Base-by-base conservation (phyloP, 2,113 vertebrate genomes). In the Ardeotis arabs region DNA sequence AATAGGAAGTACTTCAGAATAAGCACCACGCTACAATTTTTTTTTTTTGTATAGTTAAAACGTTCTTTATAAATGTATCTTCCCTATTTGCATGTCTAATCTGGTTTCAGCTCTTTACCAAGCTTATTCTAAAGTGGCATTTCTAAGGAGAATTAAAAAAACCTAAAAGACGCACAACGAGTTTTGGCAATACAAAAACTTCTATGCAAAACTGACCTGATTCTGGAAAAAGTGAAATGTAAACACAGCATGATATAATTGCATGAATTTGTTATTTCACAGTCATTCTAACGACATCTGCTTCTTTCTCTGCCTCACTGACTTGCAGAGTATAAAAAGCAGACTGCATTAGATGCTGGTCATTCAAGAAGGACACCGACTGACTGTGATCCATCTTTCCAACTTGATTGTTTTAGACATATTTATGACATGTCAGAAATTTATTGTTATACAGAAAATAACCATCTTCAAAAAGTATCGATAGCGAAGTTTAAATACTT, bases 211-310 rank as follows among this genome's bases (percentile, higher is more conserved):
- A 92, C 2, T 73, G 92, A 92, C 88, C 96, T 91, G 90, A 83
- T 94, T 94, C 64, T 94, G 49, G n/a, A 47, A 84, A 87, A 84
- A 84, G 53, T 64, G 49, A 75, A 90, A 90, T 41, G 20, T 84
- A 86, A 93, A 78, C 94, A 62, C 88, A 96, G 84, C 90, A 55
- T 62, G 94, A 85, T 64, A 89, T 93, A 92, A 95, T 78, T 92
- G 73, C 93, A 92, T 45, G 73, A 4, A 75, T 93, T 92, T 92
- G 60, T 84, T 93, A 58, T 84, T 60, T 78, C 58, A 83, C 52
- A 68, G 84, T 2, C 72, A 62, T 75, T 25, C 73, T 12, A 94
- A 90, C 0, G 60, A 89, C 88, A 95, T 91, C 92, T 93, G 93
- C 62, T 94, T 62, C 93, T 55, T 69, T 49, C 83, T n/a, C 17